A percentile compares a stretch with the other conserved stretches of the same genome.
Evolutionary conservation across 2,888 invertebrate genomes (phyloP).

Genomic region (Hirtodrosophila trivittata): DNA sequence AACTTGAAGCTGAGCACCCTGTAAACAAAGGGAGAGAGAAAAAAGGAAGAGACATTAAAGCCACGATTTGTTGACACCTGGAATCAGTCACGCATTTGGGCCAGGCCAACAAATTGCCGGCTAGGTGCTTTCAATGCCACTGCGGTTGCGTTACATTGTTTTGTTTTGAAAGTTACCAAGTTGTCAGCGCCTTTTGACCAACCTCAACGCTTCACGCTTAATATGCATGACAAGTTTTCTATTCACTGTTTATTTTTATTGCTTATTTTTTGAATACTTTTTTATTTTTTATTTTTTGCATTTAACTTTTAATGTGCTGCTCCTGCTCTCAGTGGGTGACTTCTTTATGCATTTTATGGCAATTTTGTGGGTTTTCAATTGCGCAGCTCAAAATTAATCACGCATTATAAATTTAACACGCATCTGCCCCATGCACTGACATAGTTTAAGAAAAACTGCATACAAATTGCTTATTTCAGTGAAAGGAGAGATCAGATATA

Average conservation of each 20-base stretch:
- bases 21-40: too few species aligned
- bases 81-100: conserved; percentile 38
- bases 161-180: conserved; percentile 51
- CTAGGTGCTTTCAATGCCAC: conserved; percentile 59
- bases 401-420: conserved; percentile 46
- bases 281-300: too few species aligned
- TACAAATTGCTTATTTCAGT: conserved; percentile 59
- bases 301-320: conserved; percentile 47
- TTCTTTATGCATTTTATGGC: conserved; percentile 52
- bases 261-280: conserved; percentile 17
- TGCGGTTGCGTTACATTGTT: conserved; percentile 26
- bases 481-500: conserved; percentile 36
- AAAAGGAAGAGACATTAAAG: conserved; percentile 13
- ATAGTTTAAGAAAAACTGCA: conserved; percentile 56
- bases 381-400: conserved; percentile 51
- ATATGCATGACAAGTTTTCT: conserved; percentile 56
- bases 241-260: conserved; percentile 45
- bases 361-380: conserved; percentile 45
- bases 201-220: conserved; percentile 60
- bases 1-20: conserved; percentile 80
- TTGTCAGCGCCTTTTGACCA: conserved; percentile 64
- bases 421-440: conserved; percentile 63
- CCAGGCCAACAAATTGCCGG: conserved; percentile 35
- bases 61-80: conserved; percentile 9
- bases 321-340: conserved; percentile 20